Evolutionary conservation across 2,888 invertebrate species (phyloP), one percentile per base, ranked within the genome.

Genomic region (Hirtodrosophila duncani): DNA sequence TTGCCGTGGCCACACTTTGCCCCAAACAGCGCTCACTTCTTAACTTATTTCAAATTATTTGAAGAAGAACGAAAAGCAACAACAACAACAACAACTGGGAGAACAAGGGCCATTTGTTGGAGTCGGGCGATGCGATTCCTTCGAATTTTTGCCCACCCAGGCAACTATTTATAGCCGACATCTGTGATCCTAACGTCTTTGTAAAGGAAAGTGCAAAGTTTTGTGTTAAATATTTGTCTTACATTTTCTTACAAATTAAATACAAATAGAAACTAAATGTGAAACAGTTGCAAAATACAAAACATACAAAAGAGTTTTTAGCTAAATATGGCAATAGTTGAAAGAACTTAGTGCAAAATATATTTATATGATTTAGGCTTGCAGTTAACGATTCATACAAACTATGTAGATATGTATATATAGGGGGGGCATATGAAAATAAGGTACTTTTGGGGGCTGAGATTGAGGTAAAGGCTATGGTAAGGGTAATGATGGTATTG

Each of bases 151-250:
- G n/a, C n/a, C n/a, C n/a, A n/a, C n/a, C n/a, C n/a, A n/a, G n/a
- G n/a, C n/a, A n/a, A n/a, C n/a, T n/a, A n/a, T n/a, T n/a, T 29
- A 27, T 23, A 46, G 23, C 10, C 9, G 23, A n/a, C 29, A 46
- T 36, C 45, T 37, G 37, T 6, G 13, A 10, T 16, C 14, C 5
- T 2, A 31, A 31, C 7, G 16, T 7, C n/a, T n/a, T n/a, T n/a
- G 9, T 18, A 13, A 11, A 27, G 13, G 17, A 39, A 39, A 17
- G 26, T 13, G 14, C 13, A 24, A 17, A 7, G n/a, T 16, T 10
- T 42, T 17, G 1, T 18, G 9, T 59, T 46, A 51, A 71, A 71
- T 67, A 55, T 46, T 46, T 60, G 9, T 7, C 52, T 59, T 58
- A 26, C 38, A 59, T 46, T 58, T 48, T 41, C 23, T 23, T 38